Conservation (phyloP, 2,113 vertebrate genomes). For the Ceyx margarethae region DNA sequence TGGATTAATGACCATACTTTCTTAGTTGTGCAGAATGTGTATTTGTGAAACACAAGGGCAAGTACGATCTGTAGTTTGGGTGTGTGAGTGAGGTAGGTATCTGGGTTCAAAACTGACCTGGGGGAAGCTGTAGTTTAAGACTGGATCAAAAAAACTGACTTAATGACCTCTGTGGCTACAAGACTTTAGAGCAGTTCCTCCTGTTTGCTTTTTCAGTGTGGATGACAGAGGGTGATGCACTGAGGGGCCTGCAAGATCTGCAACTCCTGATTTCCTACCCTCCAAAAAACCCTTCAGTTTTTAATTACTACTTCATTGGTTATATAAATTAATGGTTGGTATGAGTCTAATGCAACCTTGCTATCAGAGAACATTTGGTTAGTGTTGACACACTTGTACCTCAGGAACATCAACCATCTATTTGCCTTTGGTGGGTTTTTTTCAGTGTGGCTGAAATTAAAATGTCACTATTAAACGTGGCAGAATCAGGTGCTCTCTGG, state of each 20-base stretch:
- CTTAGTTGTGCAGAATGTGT: accelerated
- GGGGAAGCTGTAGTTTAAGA: neutral
- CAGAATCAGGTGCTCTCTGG: slow-evolving; percentile 41
- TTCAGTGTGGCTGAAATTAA: slow-evolving; percentile 30
- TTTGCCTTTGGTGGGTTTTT: slow-evolving; percentile 37
- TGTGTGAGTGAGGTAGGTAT: neutral
- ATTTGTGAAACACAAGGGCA: neutral
- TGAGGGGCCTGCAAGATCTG: neutral
- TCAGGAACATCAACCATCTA: neutral
- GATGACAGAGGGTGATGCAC: neutral
- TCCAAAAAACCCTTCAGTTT: neutral
- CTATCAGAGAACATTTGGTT: slow-evolving; percentile 21
- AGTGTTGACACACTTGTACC: slow-evolving; percentile 28
- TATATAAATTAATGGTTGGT: slow-evolving; percentile 7
- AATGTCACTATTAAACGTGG: slow-evolving; percentile 52
- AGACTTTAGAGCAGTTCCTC: neutral
- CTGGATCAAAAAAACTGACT: neutral
- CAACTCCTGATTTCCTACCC: neutral
- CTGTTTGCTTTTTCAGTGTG: neutral
- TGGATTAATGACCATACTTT: neutral
- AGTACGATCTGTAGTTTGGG: neutral
- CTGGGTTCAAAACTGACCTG: neutral
- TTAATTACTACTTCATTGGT: slow-evolving; percentile 1
- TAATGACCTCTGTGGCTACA: neutral
- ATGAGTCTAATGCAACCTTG: slow-evolving; percentile 5